These are phyloP conservation scores for Fragum fragum DNA, from an alignment of 2,888 invertebrate species.

Conservation along the genomic window DNA sequence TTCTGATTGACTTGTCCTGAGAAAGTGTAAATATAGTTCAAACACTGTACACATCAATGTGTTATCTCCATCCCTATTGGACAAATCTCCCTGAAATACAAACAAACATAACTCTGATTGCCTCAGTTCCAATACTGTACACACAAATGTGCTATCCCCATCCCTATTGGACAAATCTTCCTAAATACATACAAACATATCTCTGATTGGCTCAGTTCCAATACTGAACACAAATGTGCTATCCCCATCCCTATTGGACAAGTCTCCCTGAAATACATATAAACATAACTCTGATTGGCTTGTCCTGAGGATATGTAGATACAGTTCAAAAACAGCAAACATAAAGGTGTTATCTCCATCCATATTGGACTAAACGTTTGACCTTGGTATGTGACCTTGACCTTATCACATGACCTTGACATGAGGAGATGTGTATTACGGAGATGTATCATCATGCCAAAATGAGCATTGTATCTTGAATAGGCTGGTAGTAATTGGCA, in stretches of 20 bases:
- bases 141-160: slow-evolving; percentile 92
- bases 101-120: no score
- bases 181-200: slow-evolving; percentile 88
- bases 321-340: no score
- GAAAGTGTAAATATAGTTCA: slow-evolving; percentile 94
- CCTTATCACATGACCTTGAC: no score
- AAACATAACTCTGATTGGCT: no score
- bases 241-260: slow-evolving; percentile 90
- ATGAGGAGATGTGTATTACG: no score
- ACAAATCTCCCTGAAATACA: slow-evolving; percentile 86
- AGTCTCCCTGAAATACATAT: slow-evolving; percentile 82
- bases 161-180: slow-evolving; percentile 88
- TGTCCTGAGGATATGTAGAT: no score
- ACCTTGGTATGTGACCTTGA: no score
- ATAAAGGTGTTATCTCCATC: no score
- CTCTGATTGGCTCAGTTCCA: slow-evolving; percentile 97
- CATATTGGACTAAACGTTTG: no score
- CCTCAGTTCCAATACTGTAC: slow-evolving; percentile 94
- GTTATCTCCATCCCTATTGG: slow-evolving; percentile 91
- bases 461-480: no score
- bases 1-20: slow-evolving; percentile 97
- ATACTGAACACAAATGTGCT: slow-evolving; percentile 93
- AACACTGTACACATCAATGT: slow-evolving; percentile 94
- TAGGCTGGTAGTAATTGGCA: no score
- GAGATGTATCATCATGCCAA: no score